A percentile compares a stretch with the other conserved stretches of the same genome.
phyloP scores from a whole-genome alignment of 2,888 invertebrate species.

The Oxytorus armatus region DNA sequence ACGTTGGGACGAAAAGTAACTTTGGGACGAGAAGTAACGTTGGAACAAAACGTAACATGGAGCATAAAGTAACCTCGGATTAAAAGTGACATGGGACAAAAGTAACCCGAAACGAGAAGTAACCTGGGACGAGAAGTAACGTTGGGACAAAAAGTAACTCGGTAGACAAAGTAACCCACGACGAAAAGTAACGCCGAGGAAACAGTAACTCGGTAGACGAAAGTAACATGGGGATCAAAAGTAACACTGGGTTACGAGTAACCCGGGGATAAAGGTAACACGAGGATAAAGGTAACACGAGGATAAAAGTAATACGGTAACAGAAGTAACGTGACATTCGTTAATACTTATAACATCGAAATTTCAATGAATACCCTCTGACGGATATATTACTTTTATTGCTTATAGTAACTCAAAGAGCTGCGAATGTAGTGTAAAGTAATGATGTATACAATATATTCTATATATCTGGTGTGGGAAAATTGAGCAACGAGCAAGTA shows the following conservation, averaged over 20 bases:
- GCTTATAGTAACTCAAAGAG: neutral
- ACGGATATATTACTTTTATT: no score
- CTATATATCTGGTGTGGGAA: neutral
- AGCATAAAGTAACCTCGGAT: no score
- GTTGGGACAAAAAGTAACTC: neutral
- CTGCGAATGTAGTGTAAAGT: no score
- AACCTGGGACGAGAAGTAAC: neutral
- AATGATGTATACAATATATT: no score
- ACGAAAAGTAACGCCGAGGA: neutral
- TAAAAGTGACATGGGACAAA: neutral
- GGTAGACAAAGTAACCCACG: neutral
- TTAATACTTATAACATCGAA: no score
- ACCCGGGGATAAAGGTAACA: no score
- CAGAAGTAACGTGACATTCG: neutral
- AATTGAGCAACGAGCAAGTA: slow-evolving; percentile 14
- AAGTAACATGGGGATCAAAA: no score
- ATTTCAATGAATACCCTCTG: no score
- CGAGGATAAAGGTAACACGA: no score
- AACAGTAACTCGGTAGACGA: no score
- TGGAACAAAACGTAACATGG: neutral
- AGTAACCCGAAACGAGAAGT: neutral
- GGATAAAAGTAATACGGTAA: neutral
- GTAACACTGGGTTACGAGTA: no score
- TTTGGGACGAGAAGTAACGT: neutral
- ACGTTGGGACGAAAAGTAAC: neutral